Base-by-base conservation (phyloP, 2,113 vertebrate species). In the Trichomycterus rosablanca region DNA sequence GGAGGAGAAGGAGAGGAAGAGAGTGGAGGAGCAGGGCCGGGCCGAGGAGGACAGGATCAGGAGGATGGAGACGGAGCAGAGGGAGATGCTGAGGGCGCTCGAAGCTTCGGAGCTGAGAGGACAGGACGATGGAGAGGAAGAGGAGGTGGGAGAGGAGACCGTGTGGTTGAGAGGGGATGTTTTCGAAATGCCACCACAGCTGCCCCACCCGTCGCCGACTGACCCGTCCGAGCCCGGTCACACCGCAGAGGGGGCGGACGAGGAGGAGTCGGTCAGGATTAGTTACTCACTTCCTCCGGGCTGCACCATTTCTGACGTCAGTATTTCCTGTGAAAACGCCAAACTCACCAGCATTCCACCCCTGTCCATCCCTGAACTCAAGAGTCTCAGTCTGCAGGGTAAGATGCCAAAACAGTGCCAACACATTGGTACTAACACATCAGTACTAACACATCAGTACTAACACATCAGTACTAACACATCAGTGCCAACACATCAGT, bases 331-430 rank as follows among this genome's bases (percentile, higher is more conserved):
- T 39, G 80, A 86, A 28, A 83, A 90, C 0, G 84, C 80, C 18
- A 83, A 81, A 65, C 89, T 98, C 3, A 79, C 59, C 20, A 74
- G 85, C 73, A 89, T 98, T 63, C 96, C 96, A 39, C 81, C 90
- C 2, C 87, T 98, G 40, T 78, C 74, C 35, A 88, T 93, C 37
- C 86, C 85, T 12, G 83, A 91, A 30, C 83, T 98, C 57, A 95
- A 82, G 46, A 90, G 83, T 44, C 84, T 98, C 64, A 92, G 90
- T 66, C 86, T 98, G 37, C 72, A 84, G 70, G 95, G 96, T 98
- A 83, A 92, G 87, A 3, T 11, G 4, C 43, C 32, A 19, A 22
- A 5, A 19, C n/a, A n/a, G n/a, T n/a, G n/a, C n/a, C n/a, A n/a
- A n/a, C n/a, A n/a, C n/a, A n/a, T n/a, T n/a, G n/a, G n/a, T n/a